These are phyloP conservation scores for Apodemus sylvaticus DNA, from an alignment of 2,113 vertebrate genomes.

Conservation along the genomic window DNA sequence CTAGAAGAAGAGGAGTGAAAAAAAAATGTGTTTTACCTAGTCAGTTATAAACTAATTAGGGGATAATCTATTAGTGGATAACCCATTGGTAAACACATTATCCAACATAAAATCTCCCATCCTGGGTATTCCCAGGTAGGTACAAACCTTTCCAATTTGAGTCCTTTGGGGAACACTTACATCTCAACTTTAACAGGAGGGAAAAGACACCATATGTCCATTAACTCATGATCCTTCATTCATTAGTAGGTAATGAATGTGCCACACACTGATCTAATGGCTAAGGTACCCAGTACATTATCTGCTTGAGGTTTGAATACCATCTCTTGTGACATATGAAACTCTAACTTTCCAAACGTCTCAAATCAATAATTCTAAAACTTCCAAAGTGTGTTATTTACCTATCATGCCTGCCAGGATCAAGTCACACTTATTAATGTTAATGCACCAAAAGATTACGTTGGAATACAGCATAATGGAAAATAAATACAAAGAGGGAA, in stretches of 20 bases:
- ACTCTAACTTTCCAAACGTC: neutral
- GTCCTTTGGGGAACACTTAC: neutral
- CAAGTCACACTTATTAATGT: neutral
- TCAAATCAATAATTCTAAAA: neutral
- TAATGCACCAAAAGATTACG: neutral
- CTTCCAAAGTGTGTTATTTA: neutral
- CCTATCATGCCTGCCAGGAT: neutral
- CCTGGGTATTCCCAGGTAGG: neutral
- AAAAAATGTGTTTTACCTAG: neutral
- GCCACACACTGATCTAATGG: neutral
- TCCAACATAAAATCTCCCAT: neutral
- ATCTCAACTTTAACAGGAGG: neutral
- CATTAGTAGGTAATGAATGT: no score
- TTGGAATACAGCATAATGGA: neutral
- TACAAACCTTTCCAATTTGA: neutral
- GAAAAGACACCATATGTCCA: neutral
- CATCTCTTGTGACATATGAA: neutral
- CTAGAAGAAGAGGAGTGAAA: neutral
- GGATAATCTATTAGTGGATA: neutral
- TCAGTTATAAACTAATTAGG: neutral
- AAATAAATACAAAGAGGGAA: neutral
- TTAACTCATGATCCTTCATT: neutral
- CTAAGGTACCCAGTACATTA: neutral
- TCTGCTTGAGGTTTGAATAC: no score
- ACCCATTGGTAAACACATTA: neutral